Conservation (phyloP, 2,888 invertebrate species). For the Leptogaster cylindrica region DNA sequence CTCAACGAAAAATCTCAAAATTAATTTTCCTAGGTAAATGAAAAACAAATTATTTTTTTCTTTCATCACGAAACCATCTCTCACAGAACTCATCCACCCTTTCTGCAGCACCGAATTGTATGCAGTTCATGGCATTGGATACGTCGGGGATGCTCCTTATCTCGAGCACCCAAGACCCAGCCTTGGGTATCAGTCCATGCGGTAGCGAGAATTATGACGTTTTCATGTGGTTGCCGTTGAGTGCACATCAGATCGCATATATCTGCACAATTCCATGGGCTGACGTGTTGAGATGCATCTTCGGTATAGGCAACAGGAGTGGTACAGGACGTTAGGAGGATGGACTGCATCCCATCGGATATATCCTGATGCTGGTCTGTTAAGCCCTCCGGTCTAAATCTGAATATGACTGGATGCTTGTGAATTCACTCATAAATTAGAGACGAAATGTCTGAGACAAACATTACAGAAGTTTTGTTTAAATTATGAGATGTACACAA, state of each 20-base stretch:
- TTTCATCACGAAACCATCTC: slow-evolving; percentile 7
- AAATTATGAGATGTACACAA: slow-evolving; percentile 51
- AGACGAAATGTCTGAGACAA: slow-evolving; percentile 47
- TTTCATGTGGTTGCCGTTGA: slow-evolving; percentile 28
- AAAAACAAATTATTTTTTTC: too few species aligned
- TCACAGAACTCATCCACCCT: slow-evolving; percentile 2
- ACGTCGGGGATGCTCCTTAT: slow-evolving; percentile 17
- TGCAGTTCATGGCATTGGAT: background rate
- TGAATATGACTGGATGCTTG: slow-evolving; percentile 40
- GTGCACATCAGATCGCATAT: slow-evolving; percentile 30
- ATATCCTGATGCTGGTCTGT: slow-evolving; percentile 5
- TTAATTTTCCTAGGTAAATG: slow-evolving; percentile 36
- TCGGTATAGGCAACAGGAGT: slow-evolving; percentile 19
- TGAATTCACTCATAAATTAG: slow-evolving; percentile 47
- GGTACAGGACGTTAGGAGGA: too few species aligned
- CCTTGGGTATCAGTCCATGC: slow-evolving; percentile 30
- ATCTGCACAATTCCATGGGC: slow-evolving; percentile 2
- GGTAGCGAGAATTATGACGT: slow-evolving; percentile 34
- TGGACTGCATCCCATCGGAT: slow-evolving; percentile 27
- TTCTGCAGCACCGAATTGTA: background rate
- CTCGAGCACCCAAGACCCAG: slow-evolving; percentile 11
- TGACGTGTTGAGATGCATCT: slow-evolving; percentile 26
- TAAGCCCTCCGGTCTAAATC: slow-evolving; percentile 33
- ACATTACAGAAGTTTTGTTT: slow-evolving; percentile 50
- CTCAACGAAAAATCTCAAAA: slow-evolving; percentile 27